Percentiles rank a stretch among this genome's conserved stretches.
Evolutionary conservation across 2,797 vertebrate species (phyloP).

Genomic region (Pyrocephalus nanus): DNA sequence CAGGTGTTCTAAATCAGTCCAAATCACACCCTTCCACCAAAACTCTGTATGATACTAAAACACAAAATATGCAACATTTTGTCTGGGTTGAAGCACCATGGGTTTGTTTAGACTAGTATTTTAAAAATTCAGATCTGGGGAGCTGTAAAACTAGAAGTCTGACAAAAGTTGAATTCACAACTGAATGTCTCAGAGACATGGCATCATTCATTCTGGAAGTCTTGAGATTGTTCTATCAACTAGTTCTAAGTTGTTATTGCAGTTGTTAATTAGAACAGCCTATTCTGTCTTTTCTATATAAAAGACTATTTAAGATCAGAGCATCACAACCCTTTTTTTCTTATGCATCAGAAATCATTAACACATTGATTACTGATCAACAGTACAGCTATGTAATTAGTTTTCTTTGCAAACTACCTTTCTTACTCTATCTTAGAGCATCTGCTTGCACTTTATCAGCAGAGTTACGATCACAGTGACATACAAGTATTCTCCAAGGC

Average conservation of each 20-base stretch:
- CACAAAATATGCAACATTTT: not conserved
- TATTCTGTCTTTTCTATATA: not conserved
- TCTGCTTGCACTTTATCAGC: not conserved
- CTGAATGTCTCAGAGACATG: not conserved
- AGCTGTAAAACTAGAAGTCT: not conserved
- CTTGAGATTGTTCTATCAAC: not conserved
- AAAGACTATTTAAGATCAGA: not conserved
- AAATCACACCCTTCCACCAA: not conserved
- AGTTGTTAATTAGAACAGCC: not conserved
- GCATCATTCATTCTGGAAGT: not conserved
- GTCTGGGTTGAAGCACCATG: not conserved
- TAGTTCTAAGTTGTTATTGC: not conserved
- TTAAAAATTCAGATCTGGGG: not conserved
- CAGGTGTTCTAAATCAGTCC: not conserved
- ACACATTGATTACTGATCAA: not conserved
- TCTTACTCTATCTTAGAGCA: not conserved
- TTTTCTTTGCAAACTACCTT: not conserved
- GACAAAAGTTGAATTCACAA: not conserved
- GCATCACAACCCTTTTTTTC: not conserved
- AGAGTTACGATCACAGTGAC: not conserved
- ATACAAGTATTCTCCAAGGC: not conserved
- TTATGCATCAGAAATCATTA: not conserved
- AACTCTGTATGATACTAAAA: not conserved
- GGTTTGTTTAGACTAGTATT: not conserved
- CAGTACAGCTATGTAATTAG: not conserved